Base-by-base conservation (phyloP, 2,113 vertebrate species). In the Odobenus rosmarus region DNA sequence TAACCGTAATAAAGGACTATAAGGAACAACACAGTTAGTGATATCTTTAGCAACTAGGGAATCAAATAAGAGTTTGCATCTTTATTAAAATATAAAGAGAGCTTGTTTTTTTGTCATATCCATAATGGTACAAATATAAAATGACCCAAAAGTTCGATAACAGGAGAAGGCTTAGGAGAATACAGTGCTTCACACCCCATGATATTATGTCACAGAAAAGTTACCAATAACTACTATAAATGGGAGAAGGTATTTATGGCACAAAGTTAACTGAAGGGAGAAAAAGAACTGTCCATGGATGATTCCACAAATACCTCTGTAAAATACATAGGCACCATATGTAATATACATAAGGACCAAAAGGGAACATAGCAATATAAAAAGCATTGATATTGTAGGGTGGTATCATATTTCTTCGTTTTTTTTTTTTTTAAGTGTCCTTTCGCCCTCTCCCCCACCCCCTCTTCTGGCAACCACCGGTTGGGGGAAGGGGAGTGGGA, bases 51-150 rank as follows among this genome's bases (percentile, higher is more conserved):
- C 39, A 76, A 64, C 24, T 90, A 61, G 49, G 62, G n/a, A 74
- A 46, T 33, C 11, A 77, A 88, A 42, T 69, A 46, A 95, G 13
- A 92, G 51, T 62, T 46, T 95, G 42, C 49, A 16, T 76, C 62
- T 71, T 93, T 96, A 96, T 64, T 94, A 88, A 92, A 96, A 94
- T 87, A 21, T 24, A 90, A 89, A 71, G 15, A 69, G 67, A 69
- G 67, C 18, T 33, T 36, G 33, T 69, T 92, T 87, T 88, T 92
- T 74, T 46, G 69, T 46, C 19, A 82, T 74, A 88, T 80, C n/a
- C 76, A 7, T 33, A 87, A 90, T n/a, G 42, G 7, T n/a, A 5
- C 39, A 19, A 72, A 64, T 64, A 76, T n/a, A 71, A 84, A 92
- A 80, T 95, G 69, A 81, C 71, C 62, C 28, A 46, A 84, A 95